Percentiles rank a stretch among this genome's conserved stretches.
Conservation (phyloP, 2,797 vertebrate genomes). For the Dendrocincla tyrannina region DNA sequence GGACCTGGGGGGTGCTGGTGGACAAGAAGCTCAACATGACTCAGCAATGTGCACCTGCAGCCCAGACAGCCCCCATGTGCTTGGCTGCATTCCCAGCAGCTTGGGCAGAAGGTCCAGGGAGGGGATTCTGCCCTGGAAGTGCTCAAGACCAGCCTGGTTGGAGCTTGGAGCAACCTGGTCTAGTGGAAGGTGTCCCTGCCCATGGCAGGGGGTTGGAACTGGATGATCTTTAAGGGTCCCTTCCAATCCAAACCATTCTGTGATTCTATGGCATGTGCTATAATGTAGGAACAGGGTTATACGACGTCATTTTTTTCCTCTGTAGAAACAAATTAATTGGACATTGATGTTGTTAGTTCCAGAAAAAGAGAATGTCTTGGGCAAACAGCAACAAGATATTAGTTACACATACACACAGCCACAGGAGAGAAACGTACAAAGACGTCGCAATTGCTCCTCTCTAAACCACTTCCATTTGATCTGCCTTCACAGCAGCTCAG, state of each 20-base stretch:
- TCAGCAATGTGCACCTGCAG: background rate
- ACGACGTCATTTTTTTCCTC: background rate
- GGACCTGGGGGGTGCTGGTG: background rate
- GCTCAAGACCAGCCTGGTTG: background rate
- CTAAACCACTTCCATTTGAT: background rate
- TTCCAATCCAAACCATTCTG: background rate
- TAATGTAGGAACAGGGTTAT: background rate
- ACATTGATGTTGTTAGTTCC: background rate
- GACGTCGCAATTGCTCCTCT: background rate
- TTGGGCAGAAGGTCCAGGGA: background rate
- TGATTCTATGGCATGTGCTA: background rate
- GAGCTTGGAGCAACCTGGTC: background rate
- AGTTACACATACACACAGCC: background rate
- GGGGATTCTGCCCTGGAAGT: background rate
- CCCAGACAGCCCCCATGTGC: background rate
- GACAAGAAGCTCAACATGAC: background rate
- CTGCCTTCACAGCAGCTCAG: background rate
- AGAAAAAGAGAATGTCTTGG: background rate
- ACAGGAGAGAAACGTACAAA: background rate
- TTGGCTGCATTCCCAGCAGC: background rate
- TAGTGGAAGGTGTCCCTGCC: background rate
- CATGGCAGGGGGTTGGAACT: background rate
- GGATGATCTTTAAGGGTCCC: background rate
- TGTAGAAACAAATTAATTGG: background rate
- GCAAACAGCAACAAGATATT: background rate